phyloP scores from a whole-genome alignment of 2,113 vertebrate genomes.

The Ariopsis seemanni region DNA sequence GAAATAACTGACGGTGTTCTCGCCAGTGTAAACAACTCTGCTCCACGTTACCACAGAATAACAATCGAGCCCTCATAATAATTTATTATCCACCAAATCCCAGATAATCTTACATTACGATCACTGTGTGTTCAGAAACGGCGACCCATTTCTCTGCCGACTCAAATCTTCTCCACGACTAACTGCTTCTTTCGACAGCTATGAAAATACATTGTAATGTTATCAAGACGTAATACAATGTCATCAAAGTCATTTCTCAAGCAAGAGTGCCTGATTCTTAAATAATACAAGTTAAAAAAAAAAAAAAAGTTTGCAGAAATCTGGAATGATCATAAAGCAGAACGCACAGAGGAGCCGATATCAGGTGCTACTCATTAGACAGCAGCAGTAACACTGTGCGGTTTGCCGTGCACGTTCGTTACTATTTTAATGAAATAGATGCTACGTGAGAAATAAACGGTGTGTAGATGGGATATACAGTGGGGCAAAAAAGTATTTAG shows the following conservation, averaged over 20 bases:
- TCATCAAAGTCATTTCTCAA: background rate
- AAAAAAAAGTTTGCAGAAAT: background rate
- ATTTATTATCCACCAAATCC: background rate
- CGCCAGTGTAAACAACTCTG: background rate
- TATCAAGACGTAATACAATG: background rate
- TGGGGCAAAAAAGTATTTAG: too few relatives aligned
- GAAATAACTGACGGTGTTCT: background rate
- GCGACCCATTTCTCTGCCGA: conserved; percentile 19
- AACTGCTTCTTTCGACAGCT: background rate
- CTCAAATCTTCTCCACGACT: background rate
- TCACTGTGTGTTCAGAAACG: background rate
- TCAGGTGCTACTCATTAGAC: background rate
- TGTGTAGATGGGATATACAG: background rate
- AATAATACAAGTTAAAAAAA: background rate
- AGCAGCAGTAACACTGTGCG: background rate
- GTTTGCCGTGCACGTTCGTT: background rate
- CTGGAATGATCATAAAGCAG: background rate
- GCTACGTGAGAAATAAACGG: background rate
- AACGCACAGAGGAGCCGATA: background rate
- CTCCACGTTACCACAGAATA: background rate
- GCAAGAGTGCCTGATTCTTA: background rate
- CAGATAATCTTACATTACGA: background rate
- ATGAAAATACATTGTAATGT: background rate
- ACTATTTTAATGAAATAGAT: background rate
- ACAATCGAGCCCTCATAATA: background rate